Evolutionary conservation across 2,113 vertebrate genomes (phyloP).

Genomic region (Promerops cafer): DNA sequence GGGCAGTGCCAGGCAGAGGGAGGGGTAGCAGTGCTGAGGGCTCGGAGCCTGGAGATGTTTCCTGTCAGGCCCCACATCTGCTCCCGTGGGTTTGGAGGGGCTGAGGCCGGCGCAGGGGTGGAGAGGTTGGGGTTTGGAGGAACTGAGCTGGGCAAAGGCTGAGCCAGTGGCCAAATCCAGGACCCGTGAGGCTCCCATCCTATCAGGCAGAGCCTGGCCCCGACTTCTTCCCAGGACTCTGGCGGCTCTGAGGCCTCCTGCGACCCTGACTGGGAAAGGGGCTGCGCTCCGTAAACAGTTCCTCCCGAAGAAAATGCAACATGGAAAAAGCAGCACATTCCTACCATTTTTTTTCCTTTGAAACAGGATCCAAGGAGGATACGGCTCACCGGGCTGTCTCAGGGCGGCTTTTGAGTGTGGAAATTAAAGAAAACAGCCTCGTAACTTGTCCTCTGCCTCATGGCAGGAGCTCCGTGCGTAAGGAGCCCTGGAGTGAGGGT

Average conservation of each 20-base stretch:
- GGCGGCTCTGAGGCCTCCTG: background rate
- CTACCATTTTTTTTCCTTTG: background rate
- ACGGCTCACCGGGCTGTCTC: background rate
- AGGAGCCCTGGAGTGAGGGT: background rate
- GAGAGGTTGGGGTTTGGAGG: accelerated
- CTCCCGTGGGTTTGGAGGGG: accelerated
- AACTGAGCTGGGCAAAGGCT: background rate
- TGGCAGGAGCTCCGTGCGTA: background rate
- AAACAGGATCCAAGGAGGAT: background rate
- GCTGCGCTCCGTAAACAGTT: background rate
- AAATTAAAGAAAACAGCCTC: constrained; percentile 4
- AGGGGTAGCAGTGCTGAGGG: background rate
- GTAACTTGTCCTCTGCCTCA: background rate
- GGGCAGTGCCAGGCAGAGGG: background rate
- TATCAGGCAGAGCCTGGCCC: background rate
- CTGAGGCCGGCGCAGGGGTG: background rate
- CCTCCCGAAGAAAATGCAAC: background rate
- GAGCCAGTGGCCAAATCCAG: background rate
- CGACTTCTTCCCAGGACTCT: background rate
- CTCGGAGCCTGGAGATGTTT: background rate
- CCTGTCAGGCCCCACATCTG: background rate
- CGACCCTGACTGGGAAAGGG: background rate
- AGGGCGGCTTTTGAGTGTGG: background rate
- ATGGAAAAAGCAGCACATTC: constrained; percentile 54
- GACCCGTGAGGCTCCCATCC: accelerated